A percentile compares a stretch with the other conserved stretches of the same genome.
phyloP scores from a whole-genome alignment of 1,140 invertebrate species.

The Drosophila athabasca region DNA sequence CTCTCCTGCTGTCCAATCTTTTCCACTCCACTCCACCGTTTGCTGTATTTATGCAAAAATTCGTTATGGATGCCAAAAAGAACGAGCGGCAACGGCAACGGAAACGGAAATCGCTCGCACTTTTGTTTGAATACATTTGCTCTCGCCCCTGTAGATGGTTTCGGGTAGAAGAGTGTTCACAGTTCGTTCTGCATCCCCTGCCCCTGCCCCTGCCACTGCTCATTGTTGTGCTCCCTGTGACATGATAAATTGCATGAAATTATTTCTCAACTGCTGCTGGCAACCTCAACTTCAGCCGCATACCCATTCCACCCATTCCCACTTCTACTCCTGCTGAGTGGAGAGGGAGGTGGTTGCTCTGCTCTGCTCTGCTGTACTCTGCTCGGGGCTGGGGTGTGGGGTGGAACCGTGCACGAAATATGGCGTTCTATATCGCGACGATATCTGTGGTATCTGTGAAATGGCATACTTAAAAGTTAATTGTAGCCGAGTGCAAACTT shows the following conservation, averaged over 20 bases:
- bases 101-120: slow-evolving; percentile 54
- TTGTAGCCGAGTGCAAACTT: slow-evolving; percentile 73
- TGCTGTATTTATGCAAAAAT: slow-evolving; percentile 76
- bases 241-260: slow-evolving; percentile 83
- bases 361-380: neutral
- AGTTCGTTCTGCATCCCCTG: slow-evolving; percentile 7
- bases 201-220: neutral
- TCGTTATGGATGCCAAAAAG: slow-evolving; percentile 59
- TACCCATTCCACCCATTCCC: neutral
- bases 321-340: neutral
- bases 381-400: neutral
- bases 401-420: slow-evolving; percentile 15
- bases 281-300: slow-evolving; percentile 22
- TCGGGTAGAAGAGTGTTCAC: slow-evolving; percentile 25
- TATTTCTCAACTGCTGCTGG: slow-evolving; percentile 68
- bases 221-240: slow-evolving; percentile 35
- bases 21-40: neutral
- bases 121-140: slow-evolving; percentile 13
- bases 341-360: neutral
- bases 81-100: slow-evolving; percentile 50
- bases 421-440: slow-evolving; percentile 47
- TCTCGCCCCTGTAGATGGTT: too few relatives aligned
- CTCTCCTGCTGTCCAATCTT: neutral
- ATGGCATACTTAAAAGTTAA: slow-evolving; percentile 83
- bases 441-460: slow-evolving; percentile 80